Base-by-base conservation (phyloP, 2,113 vertebrate species). In the Gallinago media region DNA sequence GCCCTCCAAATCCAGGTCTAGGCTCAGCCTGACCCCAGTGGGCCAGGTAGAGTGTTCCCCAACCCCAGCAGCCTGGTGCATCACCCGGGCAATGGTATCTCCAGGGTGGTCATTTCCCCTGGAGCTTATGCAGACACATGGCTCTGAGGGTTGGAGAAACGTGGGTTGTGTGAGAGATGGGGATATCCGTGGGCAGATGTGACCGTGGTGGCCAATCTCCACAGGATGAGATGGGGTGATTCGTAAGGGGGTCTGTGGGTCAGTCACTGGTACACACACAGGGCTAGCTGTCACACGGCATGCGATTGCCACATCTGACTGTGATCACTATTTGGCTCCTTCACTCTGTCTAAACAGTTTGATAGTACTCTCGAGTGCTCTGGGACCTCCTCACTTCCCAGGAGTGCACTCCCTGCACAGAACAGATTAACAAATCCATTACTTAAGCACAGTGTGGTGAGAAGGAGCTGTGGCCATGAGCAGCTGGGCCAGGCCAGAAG, bases 391-490 rank as follows among this genome's bases (percentile, higher is more conserved):
- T 73, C 12, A 3, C 40, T 50, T 68, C 61, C 23, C 11, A 3
- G 38, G 19, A 55, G 21, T 4, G 38, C 3, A 1, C 14, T 80
- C 26, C n/a, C 29, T 42, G 20, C 26, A 2, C 32, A 26, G 81
- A 27, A 46, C 27, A 47, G 58, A 55, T 71, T 25, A 56, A 42
- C 13, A 40, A 13, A 42, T 59, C 12, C 29, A 31, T 42, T 27
- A 52, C 5, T 2, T 26, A 34, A 27, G 79, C 1, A 2, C 29
- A 36, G 61, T 15, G 1, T 10, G 22, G 59, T 0, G 1, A 47
- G 50, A 52, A 74, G 17, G 74, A 59, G 7, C 47, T 58, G 62
- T 32, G 36, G 44, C 40, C 7, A 0, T 0, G 8, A 84, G n/a
- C 67, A 62, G 62, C 62, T 66, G 50, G 72, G 23, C 10, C 34